Conservation (phyloP, 1,140 invertebrate genomes). For the fruit fly (Drosophila melanogaster) region Release_6_plus_ISO1_MT NC_004354.4:11220001-11220500, state of each 20-base stretch:
- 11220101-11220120: constrained; percentile 40
- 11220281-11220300: constrained; percentile 44
- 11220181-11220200: constrained; percentile 41
- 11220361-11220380: constrained; percentile 1
- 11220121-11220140: constrained; percentile 25
- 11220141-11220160: constrained; percentile 75
- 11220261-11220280: constrained; percentile 48
- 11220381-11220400: constrained; percentile 46
- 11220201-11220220: constrained; percentile 32
- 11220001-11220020: neutral
- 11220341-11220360: constrained; percentile 31
- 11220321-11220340: neutral
- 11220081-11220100: constrained; percentile 77
- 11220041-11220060: constrained; percentile 34
- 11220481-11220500: constrained; percentile 2
- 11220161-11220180: constrained; percentile 66
- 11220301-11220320: neutral
- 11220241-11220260: constrained; percentile 50
- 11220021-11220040: constrained; percentile 19
- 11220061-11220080: constrained; percentile 31
- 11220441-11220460: constrained; percentile 43
- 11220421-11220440: constrained; percentile 30
- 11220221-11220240: constrained; percentile 29
- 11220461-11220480: constrained; percentile 14
- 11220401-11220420: constrained; percentile 59